Base-by-base conservation (phyloP, 1,140 invertebrate genomes). In the Riptortus pedestris region DNA sequence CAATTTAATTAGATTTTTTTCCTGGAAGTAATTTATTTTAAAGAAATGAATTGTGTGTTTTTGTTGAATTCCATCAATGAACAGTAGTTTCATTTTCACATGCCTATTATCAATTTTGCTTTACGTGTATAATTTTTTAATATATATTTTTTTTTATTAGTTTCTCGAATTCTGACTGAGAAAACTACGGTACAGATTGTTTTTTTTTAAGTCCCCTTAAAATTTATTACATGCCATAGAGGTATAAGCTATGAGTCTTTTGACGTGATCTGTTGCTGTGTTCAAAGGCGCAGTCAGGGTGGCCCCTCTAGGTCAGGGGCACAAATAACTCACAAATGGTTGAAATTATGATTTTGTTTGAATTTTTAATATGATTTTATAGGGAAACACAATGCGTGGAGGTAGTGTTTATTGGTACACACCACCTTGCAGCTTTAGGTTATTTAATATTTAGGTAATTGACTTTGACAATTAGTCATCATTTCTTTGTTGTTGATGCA, bases 301-400 rank as follows among this genome's bases (percentile, higher is more conserved):
- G 45, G 45, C 45, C 45, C 12, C 45, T 47, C 45, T 47, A 47
- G 45, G 45, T 47, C 45, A 47, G 45, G n/a, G 45, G 45, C 22
- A 22, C 22, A 22, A 1, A 11, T 47, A n/a, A 3, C 22, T 22
- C 7, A 4, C 9, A 47, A 22, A 47, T 47, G 22, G 18, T n/a
- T 47, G 45, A 47, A n/a, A 47, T n/a, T 22, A 1, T 4, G 7
- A 2, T 2, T 4, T 4, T 20, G 7, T 47, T 47, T 47, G 18
- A 4, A 22, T 47, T 47, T 47, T n/a, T 47, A 20, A 3, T 9
- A 18, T 4, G n/a, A n/a, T 47, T 47, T 2, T 20, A 47, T 22
- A 47, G 22, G n/a, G n/a, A 1, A 47, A 9, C 3, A 47, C 18
- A 22, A 47, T 47, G 45, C 45, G n/a, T 47, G 45, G 9, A 22